Conservation (phyloP, 2,888 invertebrate genomes). For the Drosophila ochracea region DNA sequence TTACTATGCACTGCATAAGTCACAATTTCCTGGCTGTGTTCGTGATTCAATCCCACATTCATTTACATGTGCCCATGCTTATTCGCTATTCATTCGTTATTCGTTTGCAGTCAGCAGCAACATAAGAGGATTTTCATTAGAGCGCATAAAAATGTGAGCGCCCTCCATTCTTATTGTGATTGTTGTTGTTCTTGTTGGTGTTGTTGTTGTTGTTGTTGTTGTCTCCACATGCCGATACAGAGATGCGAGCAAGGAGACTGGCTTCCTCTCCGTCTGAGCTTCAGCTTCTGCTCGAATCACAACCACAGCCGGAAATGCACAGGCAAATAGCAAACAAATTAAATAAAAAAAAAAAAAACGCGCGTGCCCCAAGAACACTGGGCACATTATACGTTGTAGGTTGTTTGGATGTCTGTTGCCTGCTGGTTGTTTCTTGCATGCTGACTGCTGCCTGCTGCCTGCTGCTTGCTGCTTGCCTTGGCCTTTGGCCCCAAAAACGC, state of each 20-base stretch:
- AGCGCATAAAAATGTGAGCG: conserved; percentile 64
- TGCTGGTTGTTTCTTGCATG: background rate
- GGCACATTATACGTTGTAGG: conserved; percentile 30
- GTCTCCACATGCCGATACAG: conserved; percentile 65
- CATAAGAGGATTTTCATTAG: conserved; percentile 80
- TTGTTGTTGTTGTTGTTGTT: conserved; percentile 26
- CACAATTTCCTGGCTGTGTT: conserved; percentile 34
- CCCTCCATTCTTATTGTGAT: conserved; percentile 9
- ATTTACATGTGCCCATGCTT: conserved; percentile 13
- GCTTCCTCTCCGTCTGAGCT: conserved; percentile 2
- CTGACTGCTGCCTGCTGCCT: conserved; percentile 4
- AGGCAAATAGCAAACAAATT: conserved; percentile 18
- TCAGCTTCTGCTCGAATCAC: conserved; percentile 7
- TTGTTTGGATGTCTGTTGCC: conserved; percentile 1
- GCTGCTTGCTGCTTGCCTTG: conserved; percentile 39
- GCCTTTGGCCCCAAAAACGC: conserved; percentile 62
- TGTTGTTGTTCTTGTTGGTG: too few species aligned
- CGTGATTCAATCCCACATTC: conserved; percentile 30
- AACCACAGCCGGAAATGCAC: conserved; percentile 57
- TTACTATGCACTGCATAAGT: conserved; percentile 7
- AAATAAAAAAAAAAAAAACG: conserved; percentile 13
- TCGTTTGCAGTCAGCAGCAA: conserved; percentile 39
- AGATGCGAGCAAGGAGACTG: conserved; percentile 18
- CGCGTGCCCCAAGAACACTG: conserved; percentile 64
- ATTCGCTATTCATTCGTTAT: conserved; percentile 19